Conservation (phyloP, 2,113 vertebrate species). For the Eleginops maclovinus region DNA sequence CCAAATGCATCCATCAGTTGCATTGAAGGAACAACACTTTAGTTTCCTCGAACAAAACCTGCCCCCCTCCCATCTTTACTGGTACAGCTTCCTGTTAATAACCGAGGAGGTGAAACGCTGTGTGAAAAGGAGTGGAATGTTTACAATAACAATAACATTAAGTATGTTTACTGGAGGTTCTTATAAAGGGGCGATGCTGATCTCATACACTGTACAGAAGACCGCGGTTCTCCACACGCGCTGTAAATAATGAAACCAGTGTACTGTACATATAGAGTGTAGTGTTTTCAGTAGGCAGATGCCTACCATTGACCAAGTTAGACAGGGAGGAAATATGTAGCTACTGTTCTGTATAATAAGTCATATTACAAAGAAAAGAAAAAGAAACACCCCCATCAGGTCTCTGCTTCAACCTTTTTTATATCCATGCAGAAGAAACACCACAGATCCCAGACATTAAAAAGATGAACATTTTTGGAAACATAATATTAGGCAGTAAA, state of each 20-base stretch:
- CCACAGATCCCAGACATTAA: neutral
- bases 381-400: neutral
- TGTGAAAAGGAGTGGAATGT: conserved; percentile 70
- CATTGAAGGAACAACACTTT: neutral
- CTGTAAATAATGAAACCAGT: conserved; percentile 65
- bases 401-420: neutral
- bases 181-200: conserved; percentile 29
- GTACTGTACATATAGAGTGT: conserved; percentile 50
- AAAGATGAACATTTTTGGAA: neutral
- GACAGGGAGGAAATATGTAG: neutral
- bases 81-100: conserved; percentile 13
- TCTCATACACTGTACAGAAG: conserved; percentile 6
- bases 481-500: neutral
- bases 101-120: conserved; percentile 24
- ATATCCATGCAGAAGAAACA: neutral
- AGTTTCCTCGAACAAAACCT: neutral
- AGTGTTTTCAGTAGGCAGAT: conserved; percentile 28
- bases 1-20: neutral
- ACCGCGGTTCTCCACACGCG: conserved; percentile 46
- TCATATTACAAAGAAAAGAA: neutral
- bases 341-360: neutral
- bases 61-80: neutral
- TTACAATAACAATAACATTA: conserved; percentile 65
- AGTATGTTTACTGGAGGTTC: conserved; percentile 54
- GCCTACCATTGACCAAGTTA: neutral